Evolutionary conservation across 2,797 vertebrate species (phyloP).

Genomic region (Heliangelus exortis): DNA sequence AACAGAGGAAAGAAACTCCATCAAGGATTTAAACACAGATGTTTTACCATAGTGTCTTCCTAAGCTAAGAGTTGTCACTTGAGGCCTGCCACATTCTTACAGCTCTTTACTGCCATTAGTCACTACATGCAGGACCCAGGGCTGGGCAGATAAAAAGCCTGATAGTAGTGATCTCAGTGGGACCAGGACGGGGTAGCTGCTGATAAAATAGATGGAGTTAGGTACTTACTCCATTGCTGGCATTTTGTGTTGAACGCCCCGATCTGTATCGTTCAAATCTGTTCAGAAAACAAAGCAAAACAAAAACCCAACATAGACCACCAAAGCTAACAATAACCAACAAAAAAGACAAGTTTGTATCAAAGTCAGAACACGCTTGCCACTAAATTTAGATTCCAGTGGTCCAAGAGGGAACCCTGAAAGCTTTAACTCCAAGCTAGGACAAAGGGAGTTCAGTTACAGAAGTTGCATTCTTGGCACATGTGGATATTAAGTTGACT

Average conservation of each 20-base stretch:
- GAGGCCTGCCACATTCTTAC: background rate
- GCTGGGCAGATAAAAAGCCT: background rate
- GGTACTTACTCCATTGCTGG: constrained; percentile 94
- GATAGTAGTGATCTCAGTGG: accelerated
- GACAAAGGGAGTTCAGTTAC: background rate
- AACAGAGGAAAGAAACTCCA: constrained; percentile 20
- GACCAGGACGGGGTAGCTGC: background rate
- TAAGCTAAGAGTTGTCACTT: background rate
- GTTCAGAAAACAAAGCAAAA: background rate
- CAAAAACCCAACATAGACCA: background rate
- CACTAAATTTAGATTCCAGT: background rate
- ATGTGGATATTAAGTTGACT: background rate
- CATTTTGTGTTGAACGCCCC: constrained; percentile 86
- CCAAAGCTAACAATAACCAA: background rate
- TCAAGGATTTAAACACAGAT: background rate
- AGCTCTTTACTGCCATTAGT: background rate
- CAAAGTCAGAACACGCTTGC: background rate
- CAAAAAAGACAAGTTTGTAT: background rate
- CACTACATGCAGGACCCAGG: background rate
- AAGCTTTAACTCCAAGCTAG: background rate
- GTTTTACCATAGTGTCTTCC: background rate
- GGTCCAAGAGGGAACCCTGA: background rate
- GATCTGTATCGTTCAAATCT: constrained; percentile 95
- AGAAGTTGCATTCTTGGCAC: background rate
- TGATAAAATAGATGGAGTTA: background rate